Conservation (phyloP, 2,888 invertebrate species). For the Fissipunctia ypsillon region DNA sequence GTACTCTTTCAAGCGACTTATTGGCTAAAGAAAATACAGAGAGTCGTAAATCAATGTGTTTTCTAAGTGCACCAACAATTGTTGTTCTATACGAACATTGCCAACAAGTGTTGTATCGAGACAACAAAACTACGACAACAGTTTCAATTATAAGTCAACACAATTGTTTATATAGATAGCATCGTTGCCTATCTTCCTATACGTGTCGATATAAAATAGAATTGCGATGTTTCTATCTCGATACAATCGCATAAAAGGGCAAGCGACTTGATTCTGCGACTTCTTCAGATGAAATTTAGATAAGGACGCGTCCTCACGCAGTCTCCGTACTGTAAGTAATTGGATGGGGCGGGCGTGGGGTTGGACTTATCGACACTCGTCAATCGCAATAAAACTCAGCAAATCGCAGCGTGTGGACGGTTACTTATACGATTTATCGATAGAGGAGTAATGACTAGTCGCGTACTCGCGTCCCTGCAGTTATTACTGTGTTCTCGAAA, state of each 20-base stretch:
- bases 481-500: conserved; percentile 66
- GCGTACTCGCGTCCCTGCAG: conserved; percentile 11
- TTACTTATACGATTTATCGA: conserved; percentile 57
- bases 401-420: conserved; percentile 65
- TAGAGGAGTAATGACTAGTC: conserved; percentile 48
- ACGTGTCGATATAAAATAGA: conserved; percentile 81
- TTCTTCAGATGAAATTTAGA: conserved; percentile 88
- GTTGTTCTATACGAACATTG: conserved; percentile 32
- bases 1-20: conserved; percentile 58
- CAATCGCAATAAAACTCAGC: conserved; percentile 88
- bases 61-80: conserved; percentile 66
- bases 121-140: conserved; percentile 47
- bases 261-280: conserved; percentile 75
- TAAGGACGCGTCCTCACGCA: conserved; percentile 79
- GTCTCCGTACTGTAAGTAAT: conserved; percentile 84
- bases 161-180: conserved; percentile 66
- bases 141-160: conserved; percentile 68
- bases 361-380: conserved; percentile 81
- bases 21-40: conserved; percentile 59
- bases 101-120: conserved; percentile 27
- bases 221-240: conserved; percentile 74
- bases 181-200: conserved; percentile 74
- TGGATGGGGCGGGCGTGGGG: conserved; percentile 83
- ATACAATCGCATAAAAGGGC: conserved; percentile 68
- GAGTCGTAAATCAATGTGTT: conserved; percentile 71